Evolutionary conservation across 2,888 invertebrate species (phyloP).

Genomic region (Cyaniris semiargus): DNA sequence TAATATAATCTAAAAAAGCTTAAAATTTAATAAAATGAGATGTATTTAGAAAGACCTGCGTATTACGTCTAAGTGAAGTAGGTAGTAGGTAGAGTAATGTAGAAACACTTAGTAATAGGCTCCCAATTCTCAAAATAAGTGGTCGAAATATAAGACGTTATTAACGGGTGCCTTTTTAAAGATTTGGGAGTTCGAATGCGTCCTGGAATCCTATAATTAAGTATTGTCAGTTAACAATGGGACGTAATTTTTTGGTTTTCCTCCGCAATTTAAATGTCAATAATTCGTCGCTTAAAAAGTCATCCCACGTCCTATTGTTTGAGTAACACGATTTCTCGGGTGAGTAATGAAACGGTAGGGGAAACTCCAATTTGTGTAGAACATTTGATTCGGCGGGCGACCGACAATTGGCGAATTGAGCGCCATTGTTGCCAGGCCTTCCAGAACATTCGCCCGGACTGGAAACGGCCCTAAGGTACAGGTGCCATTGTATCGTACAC

Average conservation of each 20-base stretch:
- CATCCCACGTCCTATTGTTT: constrained; percentile 31
- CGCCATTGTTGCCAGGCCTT: constrained; percentile 53
- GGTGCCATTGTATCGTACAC: background rate
- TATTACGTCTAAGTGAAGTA: no score
- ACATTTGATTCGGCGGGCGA: constrained; percentile 52
- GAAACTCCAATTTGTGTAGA: constrained; percentile 55
- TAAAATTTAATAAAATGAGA: no score
- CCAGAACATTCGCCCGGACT: constrained; percentile 44
- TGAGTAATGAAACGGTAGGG: constrained; percentile 43
- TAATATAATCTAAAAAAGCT: background rate
- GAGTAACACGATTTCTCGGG: constrained; percentile 35
- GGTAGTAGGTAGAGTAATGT: background rate
- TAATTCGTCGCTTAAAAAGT: constrained; percentile 25
- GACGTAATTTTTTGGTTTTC: background rate
- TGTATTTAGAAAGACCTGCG: no score
- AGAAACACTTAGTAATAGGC: background rate
- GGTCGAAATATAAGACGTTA: background rate
- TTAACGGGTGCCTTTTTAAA: background rate
- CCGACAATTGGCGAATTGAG: constrained; percentile 60
- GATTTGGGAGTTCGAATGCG: background rate
- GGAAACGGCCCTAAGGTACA: constrained; percentile 37
- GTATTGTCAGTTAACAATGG: constrained; percentile 12
- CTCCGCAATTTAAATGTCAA: constrained; percentile 11
- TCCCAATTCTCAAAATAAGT: background rate
- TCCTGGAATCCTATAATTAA: background rate